These are phyloP conservation scores for Cephus rjabovi DNA, from an alignment of 2,888 invertebrate genomes.

Conservation along the genomic window DNA sequence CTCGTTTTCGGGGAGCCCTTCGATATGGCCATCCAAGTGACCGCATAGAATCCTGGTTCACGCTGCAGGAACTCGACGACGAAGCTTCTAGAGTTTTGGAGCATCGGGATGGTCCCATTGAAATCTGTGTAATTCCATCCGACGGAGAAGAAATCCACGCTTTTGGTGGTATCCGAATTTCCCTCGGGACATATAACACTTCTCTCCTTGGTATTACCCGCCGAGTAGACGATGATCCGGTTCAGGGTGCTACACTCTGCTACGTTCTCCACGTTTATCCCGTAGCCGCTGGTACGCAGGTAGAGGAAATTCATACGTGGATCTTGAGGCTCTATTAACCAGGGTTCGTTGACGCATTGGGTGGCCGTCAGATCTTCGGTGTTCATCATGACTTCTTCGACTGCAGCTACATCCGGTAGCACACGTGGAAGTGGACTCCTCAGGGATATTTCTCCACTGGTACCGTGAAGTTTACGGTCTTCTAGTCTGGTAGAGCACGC, in stretches of 20 bases:
- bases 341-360: constrained; percentile 79
- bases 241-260: constrained; percentile 76
- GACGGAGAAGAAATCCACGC: constrained; percentile 78
- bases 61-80: constrained; percentile 81
- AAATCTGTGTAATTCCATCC: constrained; percentile 71
- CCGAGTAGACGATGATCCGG: constrained; percentile 79
- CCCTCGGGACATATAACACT: constrained; percentile 77
- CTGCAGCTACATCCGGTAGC: constrained; percentile 26
- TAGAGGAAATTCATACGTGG: constrained; percentile 78
- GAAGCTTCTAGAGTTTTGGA: constrained; percentile 75
- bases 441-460: constrained; percentile 80
- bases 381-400: constrained; percentile 40
- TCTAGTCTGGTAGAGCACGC: constrained; percentile 77
- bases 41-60: constrained; percentile 79
- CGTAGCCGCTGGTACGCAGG: constrained; percentile 77
- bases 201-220: constrained; percentile 73
- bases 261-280: constrained; percentile 67
- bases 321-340: constrained; percentile 83
- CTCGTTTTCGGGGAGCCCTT: constrained; percentile 72
- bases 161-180: constrained; percentile 46
- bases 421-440: constrained; percentile 71
- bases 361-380: constrained; percentile 56
- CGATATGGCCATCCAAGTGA: constrained; percentile 84
- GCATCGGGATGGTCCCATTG: constrained; percentile 45
- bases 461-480: constrained; percentile 75